A percentile compares a stretch with the other conserved stretches of the same genome.
phyloP scores from a whole-genome alignment of 2,888 invertebrate species.

The Eurytoma adleriae region DNA sequence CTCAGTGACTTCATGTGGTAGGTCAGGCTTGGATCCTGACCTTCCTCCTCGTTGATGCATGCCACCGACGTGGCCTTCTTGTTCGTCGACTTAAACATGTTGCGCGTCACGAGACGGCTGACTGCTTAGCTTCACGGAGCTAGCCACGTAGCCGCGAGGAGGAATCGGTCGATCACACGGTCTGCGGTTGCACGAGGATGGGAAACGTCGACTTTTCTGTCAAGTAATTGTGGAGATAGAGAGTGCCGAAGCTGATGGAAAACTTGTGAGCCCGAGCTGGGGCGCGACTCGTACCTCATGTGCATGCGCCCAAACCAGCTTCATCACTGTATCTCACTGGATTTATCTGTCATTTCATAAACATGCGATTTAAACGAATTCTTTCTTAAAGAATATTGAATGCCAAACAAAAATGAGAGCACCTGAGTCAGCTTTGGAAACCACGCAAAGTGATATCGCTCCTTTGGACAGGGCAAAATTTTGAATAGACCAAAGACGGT shows the following conservation, averaged over 20 bases:
- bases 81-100: no score
- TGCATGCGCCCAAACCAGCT: constrained; percentile 87
- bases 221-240: constrained; percentile 88
- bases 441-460: constrained; percentile 79
- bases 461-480: constrained; percentile 90
- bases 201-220: constrained; percentile 90
- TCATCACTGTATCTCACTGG: constrained; percentile 78
- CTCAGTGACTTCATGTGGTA: no score
- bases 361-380: no score
- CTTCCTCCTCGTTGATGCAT: no score
- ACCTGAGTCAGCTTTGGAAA: constrained; percentile 58
- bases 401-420: not conserved
- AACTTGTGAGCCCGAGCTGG: constrained; percentile 91
- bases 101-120: no score
- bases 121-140: constrained; percentile 67
- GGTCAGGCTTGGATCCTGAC: no score
- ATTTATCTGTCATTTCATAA: constrained; percentile 56
- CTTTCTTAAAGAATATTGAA: not conserved
- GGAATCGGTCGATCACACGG: constrained; percentile 56
- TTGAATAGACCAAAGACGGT: constrained; percentile 93
- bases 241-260: constrained; percentile 87
- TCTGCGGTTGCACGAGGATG: constrained; percentile 88
- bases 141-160: constrained; percentile 66
- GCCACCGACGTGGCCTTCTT: no score
- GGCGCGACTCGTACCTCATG: constrained; percentile 88